Conservation (phyloP, 2,888 invertebrate genomes). For the Parascotia fuliginaria region DNA sequence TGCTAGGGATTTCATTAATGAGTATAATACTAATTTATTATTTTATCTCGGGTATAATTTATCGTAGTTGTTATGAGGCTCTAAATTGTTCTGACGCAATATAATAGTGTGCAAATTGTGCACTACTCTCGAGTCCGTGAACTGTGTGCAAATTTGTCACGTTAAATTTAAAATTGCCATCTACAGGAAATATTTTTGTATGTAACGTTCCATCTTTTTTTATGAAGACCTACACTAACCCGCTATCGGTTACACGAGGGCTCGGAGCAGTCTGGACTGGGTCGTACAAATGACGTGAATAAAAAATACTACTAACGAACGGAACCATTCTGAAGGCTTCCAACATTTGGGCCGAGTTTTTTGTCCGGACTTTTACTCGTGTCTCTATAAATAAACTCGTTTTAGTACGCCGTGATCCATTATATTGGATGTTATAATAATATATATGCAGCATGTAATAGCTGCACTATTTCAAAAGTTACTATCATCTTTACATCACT, state of each 20-base stretch:
- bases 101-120: too few species aligned
- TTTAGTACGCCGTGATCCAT: constrained; percentile 60
- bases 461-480: constrained; percentile 25
- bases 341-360: constrained; percentile 73
- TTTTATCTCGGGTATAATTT: too few species aligned
- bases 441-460: constrained; percentile 8
- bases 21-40: too few species aligned
- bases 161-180: background rate
- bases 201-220: constrained; percentile 24
- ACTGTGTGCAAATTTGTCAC: too few species aligned
- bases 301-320: constrained; percentile 61
- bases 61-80: too few species aligned
- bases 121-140: too few species aligned
- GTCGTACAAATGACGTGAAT: constrained; percentile 50
- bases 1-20: too few species aligned
- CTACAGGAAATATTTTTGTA: constrained; percentile 26
- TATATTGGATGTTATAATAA: constrained; percentile 40
- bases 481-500: constrained; percentile 50
- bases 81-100: too few species aligned
- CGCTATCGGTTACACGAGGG: constrained; percentile 53
- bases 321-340: constrained; percentile 66
- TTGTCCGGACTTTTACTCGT: constrained; percentile 66
- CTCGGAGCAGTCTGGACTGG: constrained; percentile 48
- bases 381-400: constrained; percentile 73
- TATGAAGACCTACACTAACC: constrained; percentile 71